Base-by-base conservation (phyloP, 1,140 invertebrate genomes). In the Pissodes strobi region DNA sequence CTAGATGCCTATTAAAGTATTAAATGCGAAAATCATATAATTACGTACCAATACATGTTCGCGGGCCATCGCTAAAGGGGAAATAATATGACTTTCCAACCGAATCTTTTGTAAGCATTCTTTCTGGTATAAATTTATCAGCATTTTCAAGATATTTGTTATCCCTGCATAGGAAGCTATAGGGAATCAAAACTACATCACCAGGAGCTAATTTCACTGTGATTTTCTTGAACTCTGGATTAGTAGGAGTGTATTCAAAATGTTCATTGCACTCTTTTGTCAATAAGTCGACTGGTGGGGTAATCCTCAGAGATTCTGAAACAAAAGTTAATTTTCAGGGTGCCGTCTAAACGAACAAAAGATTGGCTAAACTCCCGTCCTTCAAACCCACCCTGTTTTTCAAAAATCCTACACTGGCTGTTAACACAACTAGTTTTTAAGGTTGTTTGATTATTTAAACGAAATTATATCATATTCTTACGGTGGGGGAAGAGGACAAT, bases 111-210 rank as follows among this genome's bases (percentile, higher is more conserved):
- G 78, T 76, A 1, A 76, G 45, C 48, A 84, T 86, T 37, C 84
- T 71, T 43, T 84, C 83, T 0, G 84, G 84, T 57, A 78, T 67
- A 38, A 85, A 88, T 15, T 73, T 76, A 1, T 86, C 72, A 0
- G 88, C 87, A 30, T 88, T 78, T 0, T 85, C 82, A 77, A 82
- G 90, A 55, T 83, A 81, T 2, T 82, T 75, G 1, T 82, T 78
- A 71, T 88, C 83, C 1, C 80, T 76, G 62, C 90, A 88, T 2
- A 90, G 68, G 5, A 80, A 73, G 39, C 81, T 81, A 25, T 80
- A 75, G 0, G 81, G 79, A 4, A 85, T 10, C 22, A 49, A n/a
- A 10, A 60, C 57, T 2, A 38, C 19, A 46, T 60, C 57, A 9
- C 27, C 45, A 12, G 57, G 57, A 9, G 2, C 75, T 12, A 76